Evolutionary conservation across 2,888 invertebrate species (phyloP).

Genomic region (Margaritifera margaritifera): DNA sequence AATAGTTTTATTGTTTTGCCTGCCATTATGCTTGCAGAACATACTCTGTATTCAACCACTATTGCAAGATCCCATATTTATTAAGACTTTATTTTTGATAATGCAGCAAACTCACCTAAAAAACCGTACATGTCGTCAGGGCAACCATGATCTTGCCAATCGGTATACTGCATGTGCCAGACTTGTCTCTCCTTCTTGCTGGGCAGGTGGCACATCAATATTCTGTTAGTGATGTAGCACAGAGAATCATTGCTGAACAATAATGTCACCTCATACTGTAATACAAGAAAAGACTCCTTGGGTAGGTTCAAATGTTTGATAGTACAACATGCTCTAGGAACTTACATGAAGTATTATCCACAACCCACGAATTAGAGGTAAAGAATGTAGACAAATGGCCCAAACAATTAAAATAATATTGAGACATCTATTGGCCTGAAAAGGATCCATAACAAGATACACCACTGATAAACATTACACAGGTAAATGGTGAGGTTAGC

Average conservation of each 20-base stretch:
- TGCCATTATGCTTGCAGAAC: too few species aligned
- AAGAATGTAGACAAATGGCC: not conserved
- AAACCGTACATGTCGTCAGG: constrained; percentile 81
- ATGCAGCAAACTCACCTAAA: constrained; percentile 73
- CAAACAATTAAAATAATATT: too few species aligned
- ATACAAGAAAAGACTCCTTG: constrained; percentile 20
- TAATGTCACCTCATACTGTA: constrained; percentile 82
- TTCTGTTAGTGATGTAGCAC: constrained; percentile 72
- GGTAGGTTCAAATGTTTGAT: not conserved
- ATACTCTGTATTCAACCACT: too few species aligned
- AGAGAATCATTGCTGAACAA: constrained; percentile 71
- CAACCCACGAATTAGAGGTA: not conserved
- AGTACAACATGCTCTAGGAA: not conserved
- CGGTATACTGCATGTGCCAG: constrained; percentile 88
- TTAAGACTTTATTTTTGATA: too few species aligned
- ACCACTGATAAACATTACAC: too few species aligned
- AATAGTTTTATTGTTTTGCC: too few species aligned
- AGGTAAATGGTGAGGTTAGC: too few species aligned
- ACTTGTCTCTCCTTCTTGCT: constrained; percentile 74
- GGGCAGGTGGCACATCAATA: constrained; percentile 69
- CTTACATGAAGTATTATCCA: not conserved
- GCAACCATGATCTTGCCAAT: constrained; percentile 82
- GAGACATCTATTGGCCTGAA: too few species aligned
- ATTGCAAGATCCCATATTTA: too few species aligned
- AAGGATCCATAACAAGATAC: not conserved